phyloP scores from a whole-genome alignment of 2,113 vertebrate species.

The Cebidichthys violaceus region DNA sequence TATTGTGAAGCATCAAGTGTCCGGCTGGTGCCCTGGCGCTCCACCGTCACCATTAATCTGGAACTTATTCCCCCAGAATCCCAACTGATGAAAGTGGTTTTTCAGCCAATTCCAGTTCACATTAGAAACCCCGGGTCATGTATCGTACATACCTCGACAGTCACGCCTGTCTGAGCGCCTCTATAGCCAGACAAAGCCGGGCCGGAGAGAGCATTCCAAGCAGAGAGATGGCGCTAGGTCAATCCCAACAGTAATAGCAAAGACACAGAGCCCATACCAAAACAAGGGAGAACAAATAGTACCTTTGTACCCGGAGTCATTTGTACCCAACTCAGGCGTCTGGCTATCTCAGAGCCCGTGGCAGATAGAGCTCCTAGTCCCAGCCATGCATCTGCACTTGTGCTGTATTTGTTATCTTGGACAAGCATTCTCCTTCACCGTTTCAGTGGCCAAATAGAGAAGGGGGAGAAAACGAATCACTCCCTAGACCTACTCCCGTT shows the following conservation, averaged over 20 bases:
- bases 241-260: slow-evolving; percentile 66
- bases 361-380: slow-evolving; percentile 67
- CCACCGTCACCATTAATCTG: slow-evolving; percentile 46
- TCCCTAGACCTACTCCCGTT: slow-evolving; percentile 72
- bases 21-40: slow-evolving; percentile 59
- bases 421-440: slow-evolving; percentile 71
- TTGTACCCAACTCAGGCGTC: slow-evolving; percentile 74
- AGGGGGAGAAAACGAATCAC: slow-evolving; percentile 78
- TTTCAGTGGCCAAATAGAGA: slow-evolving; percentile 79
- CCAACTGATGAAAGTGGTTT: slow-evolving; percentile 20
- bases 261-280: slow-evolving; percentile 73
- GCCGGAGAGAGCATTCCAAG: slow-evolving; percentile 37
- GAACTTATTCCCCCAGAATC: slow-evolving; percentile 34
- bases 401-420: slow-evolving; percentile 78
- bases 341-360: slow-evolving; percentile 58
- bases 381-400: slow-evolving; percentile 72
- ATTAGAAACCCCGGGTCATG: slow-evolving; percentile 46
- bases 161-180: slow-evolving; percentile 26
- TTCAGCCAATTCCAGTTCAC: slow-evolving; percentile 40
- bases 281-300: slow-evolving; percentile 78
- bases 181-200: slow-evolving; percentile 11
- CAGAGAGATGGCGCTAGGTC: slow-evolving; percentile 57
- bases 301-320: slow-evolving; percentile 80
- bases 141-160: slow-evolving; percentile 41
- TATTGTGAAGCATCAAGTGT: slow-evolving; percentile 20